These are phyloP conservation scores for Aurelia aurita complex sp. Pacific DNA, from an alignment of 30 jellyfish, hydroid and myxozoan genomes.

Conservation along the genomic window DNA sequence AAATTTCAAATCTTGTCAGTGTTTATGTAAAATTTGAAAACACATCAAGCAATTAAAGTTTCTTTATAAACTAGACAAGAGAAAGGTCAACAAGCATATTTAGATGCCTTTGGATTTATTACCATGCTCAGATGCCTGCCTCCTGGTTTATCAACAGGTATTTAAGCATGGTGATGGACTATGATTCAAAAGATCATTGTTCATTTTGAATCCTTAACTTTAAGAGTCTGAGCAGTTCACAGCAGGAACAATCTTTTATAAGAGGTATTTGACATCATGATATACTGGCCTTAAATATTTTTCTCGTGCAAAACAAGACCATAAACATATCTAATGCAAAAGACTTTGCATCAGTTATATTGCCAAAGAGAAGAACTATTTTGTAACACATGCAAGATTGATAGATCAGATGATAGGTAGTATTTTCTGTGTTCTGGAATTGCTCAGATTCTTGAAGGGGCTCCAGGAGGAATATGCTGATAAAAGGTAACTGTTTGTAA, in stretches of 20 bases:
- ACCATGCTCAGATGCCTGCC: constrained; percentile 12
- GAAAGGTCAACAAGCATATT: neutral
- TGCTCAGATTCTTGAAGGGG: constrained; percentile 18
- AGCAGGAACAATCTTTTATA: neutral
- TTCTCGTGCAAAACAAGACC: neutral
- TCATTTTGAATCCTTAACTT: constrained; percentile 6
- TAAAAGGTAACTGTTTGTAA: neutral
- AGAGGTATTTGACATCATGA: neutral
- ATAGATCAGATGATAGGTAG: neutral
- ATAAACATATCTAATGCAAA: neutral
- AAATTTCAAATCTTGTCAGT: too few relatives aligned
- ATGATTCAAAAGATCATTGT: neutral
- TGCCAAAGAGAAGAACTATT: neutral
- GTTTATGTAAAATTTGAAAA: neutral
- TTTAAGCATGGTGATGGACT: constrained; percentile 5
- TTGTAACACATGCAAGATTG: neutral
- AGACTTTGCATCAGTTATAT: neutral
- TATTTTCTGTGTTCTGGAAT: neutral
- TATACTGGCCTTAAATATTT: neutral
- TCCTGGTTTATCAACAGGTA: constrained; percentile 8
- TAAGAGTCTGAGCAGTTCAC: constrained; percentile 9
- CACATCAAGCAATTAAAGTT: neutral
- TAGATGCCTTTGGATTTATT: constrained; percentile 6
- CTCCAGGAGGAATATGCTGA: constrained; percentile 12
- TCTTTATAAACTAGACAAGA: neutral